Conservation (phyloP, 1,140 invertebrate genomes). For the Liolophura sinensis region DNA sequence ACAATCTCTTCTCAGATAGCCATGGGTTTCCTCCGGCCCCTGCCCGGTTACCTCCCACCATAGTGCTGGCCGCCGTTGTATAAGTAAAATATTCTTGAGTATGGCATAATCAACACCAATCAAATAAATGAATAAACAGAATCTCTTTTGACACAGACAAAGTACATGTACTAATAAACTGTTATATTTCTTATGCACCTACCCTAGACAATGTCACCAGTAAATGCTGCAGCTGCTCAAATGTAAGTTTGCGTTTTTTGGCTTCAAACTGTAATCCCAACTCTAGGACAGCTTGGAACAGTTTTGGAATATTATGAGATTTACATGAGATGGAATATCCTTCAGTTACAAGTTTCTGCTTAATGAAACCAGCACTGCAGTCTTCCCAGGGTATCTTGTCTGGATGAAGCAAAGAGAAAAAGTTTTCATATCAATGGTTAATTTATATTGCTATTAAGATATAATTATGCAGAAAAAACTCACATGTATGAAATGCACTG, state of each 20-base stretch:
- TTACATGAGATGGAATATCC: neutral
- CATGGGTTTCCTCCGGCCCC: too few relatives aligned
- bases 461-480: too few relatives aligned
- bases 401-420: neutral
- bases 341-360: conserved; percentile 9
- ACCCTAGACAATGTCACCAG: conserved; percentile 2
- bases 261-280: conserved; percentile 7
- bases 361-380: conserved; percentile 7
- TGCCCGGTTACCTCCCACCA: too few relatives aligned
- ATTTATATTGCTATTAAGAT: too few relatives aligned
- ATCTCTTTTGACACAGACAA: too few relatives aligned
- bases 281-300: conserved; percentile 2
- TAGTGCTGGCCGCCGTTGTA: too few relatives aligned
- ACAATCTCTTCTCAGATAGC: neutral
- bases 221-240: conserved; percentile 5
- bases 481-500: too few relatives aligned
- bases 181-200: neutral
- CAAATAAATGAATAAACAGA: too few relatives aligned
- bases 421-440: too few relatives aligned
- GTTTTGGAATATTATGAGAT: conserved; percentile 5
- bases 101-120: too few relatives aligned
- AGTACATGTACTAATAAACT: too few relatives aligned
- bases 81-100: too few relatives aligned
- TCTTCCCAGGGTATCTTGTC: conserved; percentile 11
- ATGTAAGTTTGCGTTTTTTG: conserved; percentile 4